Percentiles rank a stretch among this genome's conserved stretches.
phyloP scores from a whole-genome alignment of 2,888 invertebrate species.

The Tromatobia lineatoria region DNA sequence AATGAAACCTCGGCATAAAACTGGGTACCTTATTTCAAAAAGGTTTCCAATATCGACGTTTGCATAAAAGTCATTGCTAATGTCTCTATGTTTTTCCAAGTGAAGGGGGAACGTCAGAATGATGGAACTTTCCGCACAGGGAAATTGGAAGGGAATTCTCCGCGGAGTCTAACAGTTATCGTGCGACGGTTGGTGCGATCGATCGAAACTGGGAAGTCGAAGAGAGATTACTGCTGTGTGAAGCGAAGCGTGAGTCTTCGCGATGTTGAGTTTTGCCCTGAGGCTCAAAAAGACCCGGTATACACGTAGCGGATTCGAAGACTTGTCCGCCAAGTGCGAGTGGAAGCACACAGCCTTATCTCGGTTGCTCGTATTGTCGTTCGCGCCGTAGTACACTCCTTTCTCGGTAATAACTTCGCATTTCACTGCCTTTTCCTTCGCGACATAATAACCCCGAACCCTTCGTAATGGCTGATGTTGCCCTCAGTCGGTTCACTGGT shows the following conservation, averaged over 20 bases:
- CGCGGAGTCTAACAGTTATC: constrained; percentile 49
- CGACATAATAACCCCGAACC: constrained; percentile 50
- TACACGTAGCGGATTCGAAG: constrained; percentile 30
- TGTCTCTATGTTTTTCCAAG: constrained; percentile 31
- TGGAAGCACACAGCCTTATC: constrained; percentile 38
- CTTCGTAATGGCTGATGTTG: constrained; percentile 7
- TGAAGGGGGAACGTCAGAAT: not conserved
- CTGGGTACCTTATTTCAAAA: not conserved
- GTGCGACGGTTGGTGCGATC: constrained; percentile 56
- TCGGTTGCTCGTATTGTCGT: constrained; percentile 44
- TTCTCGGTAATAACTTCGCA: constrained; percentile 46
- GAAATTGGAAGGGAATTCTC: constrained; percentile 30
- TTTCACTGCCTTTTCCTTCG: constrained; percentile 55
- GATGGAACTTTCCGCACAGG: not conserved
- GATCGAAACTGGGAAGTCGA: constrained; percentile 58
- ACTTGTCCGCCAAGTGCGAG: constrained; percentile 30
- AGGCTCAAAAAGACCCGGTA: constrained; percentile 31
- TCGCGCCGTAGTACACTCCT: constrained; percentile 36
- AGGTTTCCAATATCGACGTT: constrained; percentile 21
- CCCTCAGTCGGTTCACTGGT: constrained; percentile 3
- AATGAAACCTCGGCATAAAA: not conserved
- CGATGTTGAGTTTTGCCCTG: constrained; percentile 31
- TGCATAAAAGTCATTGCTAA: constrained; percentile 4
- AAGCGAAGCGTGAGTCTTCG: constrained; percentile 49
- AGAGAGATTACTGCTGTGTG: constrained; percentile 56